Evolutionary conservation across 2,888 invertebrate species (phyloP).

Genomic region (Eupithecia tripunctaria): DNA sequence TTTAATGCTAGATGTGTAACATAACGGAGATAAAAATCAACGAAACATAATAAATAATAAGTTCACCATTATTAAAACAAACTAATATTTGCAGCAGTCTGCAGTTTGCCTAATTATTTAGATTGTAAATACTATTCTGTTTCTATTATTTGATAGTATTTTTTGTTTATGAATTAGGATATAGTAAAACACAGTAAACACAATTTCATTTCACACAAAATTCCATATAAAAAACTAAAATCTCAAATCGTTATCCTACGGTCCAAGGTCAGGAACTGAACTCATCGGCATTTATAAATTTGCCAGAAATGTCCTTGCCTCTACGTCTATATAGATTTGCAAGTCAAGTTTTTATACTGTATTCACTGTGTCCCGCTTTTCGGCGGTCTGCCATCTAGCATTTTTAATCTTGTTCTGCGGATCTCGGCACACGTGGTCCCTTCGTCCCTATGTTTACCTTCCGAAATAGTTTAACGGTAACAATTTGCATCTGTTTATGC

Average conservation of each 20-base stretch:
- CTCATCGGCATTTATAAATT: background rate
- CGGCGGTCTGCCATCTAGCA: slow-evolving; percentile 79
- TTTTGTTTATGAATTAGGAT: too few species aligned
- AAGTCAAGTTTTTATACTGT: slow-evolving; percentile 29
- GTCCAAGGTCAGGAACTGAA: background rate
- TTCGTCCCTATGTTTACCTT: slow-evolving; percentile 81
- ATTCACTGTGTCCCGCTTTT: slow-evolving; percentile 62
- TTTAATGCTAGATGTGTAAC: too few species aligned
- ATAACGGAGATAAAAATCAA: too few species aligned
- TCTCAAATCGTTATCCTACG: background rate
- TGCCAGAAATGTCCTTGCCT: background rate
- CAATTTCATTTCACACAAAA: too few species aligned
- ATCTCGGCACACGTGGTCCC: slow-evolving; percentile 76
- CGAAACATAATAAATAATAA: too few species aligned
- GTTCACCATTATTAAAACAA: too few species aligned
- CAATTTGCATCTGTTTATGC: slow-evolving; percentile 84
- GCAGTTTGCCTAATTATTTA: too few species aligned
- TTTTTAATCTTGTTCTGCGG: slow-evolving; percentile 83
- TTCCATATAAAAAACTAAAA: too few species aligned
- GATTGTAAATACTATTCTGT: too few species aligned
- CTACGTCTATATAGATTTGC: background rate
- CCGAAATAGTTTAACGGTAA: slow-evolving; percentile 84
- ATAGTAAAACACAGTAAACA: too few species aligned
- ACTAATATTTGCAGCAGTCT: too few species aligned
- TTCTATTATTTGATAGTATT: too few species aligned